phyloP scores from a whole-genome alignment of 2,888 invertebrate genomes.

The Melieria omissa region DNA sequence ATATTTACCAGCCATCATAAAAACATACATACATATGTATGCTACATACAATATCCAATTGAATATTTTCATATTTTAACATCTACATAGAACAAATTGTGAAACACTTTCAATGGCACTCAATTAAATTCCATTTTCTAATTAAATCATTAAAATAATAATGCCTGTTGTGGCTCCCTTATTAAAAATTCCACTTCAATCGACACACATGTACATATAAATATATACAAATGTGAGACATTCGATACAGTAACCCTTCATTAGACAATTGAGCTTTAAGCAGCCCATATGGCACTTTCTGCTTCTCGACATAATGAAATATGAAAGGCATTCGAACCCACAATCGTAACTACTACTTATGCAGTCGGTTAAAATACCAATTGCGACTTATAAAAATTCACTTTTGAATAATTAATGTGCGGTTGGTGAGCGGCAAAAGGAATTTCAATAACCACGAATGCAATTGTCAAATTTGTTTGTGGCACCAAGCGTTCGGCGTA shows the following conservation, averaged over 20 bases:
- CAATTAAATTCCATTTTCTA: conserved; percentile 51
- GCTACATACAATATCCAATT: too few species aligned
- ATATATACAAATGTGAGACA: neutral
- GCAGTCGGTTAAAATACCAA: too few species aligned
- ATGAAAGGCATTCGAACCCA: neutral
- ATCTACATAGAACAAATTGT: too few species aligned
- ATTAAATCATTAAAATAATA: conserved; percentile 55
- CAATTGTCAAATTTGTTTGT: too few species aligned
- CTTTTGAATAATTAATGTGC: conserved; percentile 16
- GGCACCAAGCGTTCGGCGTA: too few species aligned
- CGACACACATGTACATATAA: conserved; percentile 10
- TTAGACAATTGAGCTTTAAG: conserved; percentile 36
- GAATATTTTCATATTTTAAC: too few species aligned
- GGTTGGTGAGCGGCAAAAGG: neutral
- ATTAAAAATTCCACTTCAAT: conserved; percentile 1
- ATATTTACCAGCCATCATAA: too few species aligned
- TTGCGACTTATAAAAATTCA: neutral
- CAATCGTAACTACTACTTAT: neutral
- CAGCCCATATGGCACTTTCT: conserved; percentile 26
- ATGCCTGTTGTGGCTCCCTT: conserved; percentile 15
- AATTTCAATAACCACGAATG: too few species aligned
- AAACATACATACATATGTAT: too few species aligned
- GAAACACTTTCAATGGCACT: conserved; percentile 37
- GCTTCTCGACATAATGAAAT: neutral
- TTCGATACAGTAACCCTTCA: conserved; percentile 29